Percentiles rank a stretch among this genome's conserved stretches.
Conservation (phyloP, 2,113 vertebrate species). For the Vombatus ursinus region DNA sequence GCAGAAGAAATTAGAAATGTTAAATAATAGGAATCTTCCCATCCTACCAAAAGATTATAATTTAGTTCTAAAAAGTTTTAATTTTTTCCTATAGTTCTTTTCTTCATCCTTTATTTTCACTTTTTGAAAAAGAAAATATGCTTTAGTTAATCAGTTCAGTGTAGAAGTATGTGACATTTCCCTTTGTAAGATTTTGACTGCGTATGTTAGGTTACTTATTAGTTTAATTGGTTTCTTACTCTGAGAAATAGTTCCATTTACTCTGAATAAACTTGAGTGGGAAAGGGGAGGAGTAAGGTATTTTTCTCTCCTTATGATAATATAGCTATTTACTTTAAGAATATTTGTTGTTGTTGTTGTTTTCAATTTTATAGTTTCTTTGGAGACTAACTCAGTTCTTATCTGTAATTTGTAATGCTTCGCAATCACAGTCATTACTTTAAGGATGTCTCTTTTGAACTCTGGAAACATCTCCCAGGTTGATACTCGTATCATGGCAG, state of each 20-base stretch:
- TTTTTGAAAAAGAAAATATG: neutral
- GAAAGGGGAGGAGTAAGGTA: neutral
- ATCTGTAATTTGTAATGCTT: neutral
- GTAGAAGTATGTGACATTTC: neutral
- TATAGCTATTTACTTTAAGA: neutral
- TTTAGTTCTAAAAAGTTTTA: neutral
- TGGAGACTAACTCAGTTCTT: neutral
- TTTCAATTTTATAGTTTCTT: neutral
- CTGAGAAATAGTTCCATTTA: neutral
- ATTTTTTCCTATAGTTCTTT: neutral
- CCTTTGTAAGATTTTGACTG: neutral
- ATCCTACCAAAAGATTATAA: neutral
- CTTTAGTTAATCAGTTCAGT: neutral
- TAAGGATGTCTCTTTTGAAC: neutral
- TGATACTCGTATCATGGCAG: neutral
- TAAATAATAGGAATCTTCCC: neutral
- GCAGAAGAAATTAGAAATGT: neutral
- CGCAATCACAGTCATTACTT: neutral
- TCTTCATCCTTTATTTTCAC: neutral
- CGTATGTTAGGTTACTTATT: neutral
- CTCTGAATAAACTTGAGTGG: neutral
- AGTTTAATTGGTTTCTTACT: neutral
- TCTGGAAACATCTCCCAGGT: neutral
- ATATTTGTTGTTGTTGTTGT: neutral
- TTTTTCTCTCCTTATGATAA: neutral